These are phyloP conservation scores for Actenoides hombroni DNA, from an alignment of 2,113 vertebrate species.

Conservation along the genomic window DNA sequence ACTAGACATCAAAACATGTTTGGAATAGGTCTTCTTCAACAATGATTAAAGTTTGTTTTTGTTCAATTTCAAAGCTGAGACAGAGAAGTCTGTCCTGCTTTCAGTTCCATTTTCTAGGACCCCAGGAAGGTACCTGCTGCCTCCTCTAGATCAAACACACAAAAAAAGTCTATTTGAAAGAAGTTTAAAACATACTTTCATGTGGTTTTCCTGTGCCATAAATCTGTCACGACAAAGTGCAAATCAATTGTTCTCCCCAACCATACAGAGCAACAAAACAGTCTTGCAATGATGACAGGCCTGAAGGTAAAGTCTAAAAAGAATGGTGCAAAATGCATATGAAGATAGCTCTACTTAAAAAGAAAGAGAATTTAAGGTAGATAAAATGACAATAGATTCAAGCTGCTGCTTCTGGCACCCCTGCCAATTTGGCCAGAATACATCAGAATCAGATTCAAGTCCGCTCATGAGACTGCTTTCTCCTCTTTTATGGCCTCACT, in stretches of 20 bases:
- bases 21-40: not conserved
- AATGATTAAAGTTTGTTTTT: slow-evolving; percentile 4
- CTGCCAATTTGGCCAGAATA: not conserved
- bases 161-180: slow-evolving; percentile 18
- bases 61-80: slow-evolving; percentile 27
- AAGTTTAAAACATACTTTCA: slow-evolving; percentile 22
- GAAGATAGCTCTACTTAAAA: slow-evolving; percentile 19
- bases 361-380: slow-evolving; percentile 19
- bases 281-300: not conserved
- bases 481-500: slow-evolving; percentile 10
- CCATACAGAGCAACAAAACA: slow-evolving; percentile 27
- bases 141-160: slow-evolving; percentile 21
- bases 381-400: slow-evolving; percentile 11
- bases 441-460: slow-evolving; percentile 11
- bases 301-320: slow-evolving; percentile 23
- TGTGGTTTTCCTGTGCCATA: slow-evolving; percentile 31
- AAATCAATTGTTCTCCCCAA: slow-evolving; percentile 44
- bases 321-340: slow-evolving; percentile 30
- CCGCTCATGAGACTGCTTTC: not conserved
- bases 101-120: not conserved
- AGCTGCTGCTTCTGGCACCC: slow-evolving; percentile 33
- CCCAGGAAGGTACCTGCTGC: not conserved
- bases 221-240: slow-evolving; percentile 50
- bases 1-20: not conserved
- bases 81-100: not conserved